Conservation (phyloP, 1,140 invertebrate species). For the Cotesia glomerata region DNA sequence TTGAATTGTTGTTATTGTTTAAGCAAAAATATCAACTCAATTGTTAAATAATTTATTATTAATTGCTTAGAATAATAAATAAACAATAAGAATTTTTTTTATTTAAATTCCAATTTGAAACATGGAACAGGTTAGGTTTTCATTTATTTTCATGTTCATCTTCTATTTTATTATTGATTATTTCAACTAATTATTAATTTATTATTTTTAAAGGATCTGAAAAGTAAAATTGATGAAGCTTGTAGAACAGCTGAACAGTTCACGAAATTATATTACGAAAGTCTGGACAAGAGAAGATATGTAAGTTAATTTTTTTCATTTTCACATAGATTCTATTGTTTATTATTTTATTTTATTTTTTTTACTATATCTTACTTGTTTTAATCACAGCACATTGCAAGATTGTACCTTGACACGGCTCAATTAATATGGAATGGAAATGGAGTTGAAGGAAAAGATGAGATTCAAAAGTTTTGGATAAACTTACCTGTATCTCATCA, state of each 20-base stretch:
- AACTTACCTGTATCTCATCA: conserved; percentile 77
- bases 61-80: too few relatives aligned
- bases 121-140: conserved; percentile 4
- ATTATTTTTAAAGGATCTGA: conserved; percentile 52
- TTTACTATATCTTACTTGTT: conserved; percentile 17
- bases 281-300: conserved; percentile 80
- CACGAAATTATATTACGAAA: conserved; percentile 82
- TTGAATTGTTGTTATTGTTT: too few relatives aligned
- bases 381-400: conserved; percentile 69
- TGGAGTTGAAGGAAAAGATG: conserved; percentile 73
- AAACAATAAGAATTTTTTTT: too few relatives aligned
- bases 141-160: not conserved
- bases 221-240: conserved; percentile 74
- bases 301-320: conserved; percentile 60
- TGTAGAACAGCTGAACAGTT: conserved; percentile 81
- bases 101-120: not conserved
- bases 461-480: conserved; percentile 80
- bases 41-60: too few relatives aligned
- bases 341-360: not conserved
- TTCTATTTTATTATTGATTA: not conserved
- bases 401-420: conserved; percentile 81
- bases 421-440: conserved; percentile 87
- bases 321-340: too few relatives aligned
- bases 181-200: conserved; percentile 3
- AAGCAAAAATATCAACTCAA: too few relatives aligned